Base-by-base conservation (phyloP, 2,113 vertebrate species). In the Ceyx melanurus region DNA sequence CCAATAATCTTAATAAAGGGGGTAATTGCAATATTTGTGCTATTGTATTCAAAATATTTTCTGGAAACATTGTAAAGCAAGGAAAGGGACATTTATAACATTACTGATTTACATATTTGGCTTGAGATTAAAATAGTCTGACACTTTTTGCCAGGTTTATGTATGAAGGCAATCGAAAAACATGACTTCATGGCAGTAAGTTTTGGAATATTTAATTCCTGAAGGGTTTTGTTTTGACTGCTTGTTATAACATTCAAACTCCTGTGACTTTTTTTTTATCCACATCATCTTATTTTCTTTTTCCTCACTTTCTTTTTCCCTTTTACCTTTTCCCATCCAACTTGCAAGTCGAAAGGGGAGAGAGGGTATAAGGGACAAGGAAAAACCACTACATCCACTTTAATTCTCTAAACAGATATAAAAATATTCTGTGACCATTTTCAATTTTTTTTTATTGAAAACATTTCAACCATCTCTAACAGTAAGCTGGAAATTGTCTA, bases 401-500 rank as follows among this genome's bases (percentile, higher is more conserved):
- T 62, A 70, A 73, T 89, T 89, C 29, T 82, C 29, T 46, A n/a
- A 64, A 37, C 11, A 71, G 15, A 6, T 43, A 89, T 76, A 66
- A 87, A 90, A 89, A 64, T 87, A 87, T 67, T 80, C 75, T 82
- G 37, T 13, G 70, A 93, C 78, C 10, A 73, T 82, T 94, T 94
- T 92, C 71, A 80, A 60, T 73, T 93, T 91, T 91, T 91, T 66
- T 60, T 70, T 79, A 76, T 33, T 0, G 5, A 87, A 88, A 91
- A 89, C 17, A 74, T 85, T 91, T 94, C 75, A 82, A 53, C 67
- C 50, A 79, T n/a, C 50, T 90, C 8, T 73, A 93, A 50, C 57
- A 79, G 48, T 85, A 77, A 80, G 50, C 67, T 82, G 53, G 88
- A 89, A 96, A 82, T 90, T 93, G 81, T 75, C 83, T 57, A 53